A percentile compares a stretch with the other conserved stretches of the same genome.
Conservation (phyloP, 2,888 invertebrate species). For the Augiades crinisus region DNA sequence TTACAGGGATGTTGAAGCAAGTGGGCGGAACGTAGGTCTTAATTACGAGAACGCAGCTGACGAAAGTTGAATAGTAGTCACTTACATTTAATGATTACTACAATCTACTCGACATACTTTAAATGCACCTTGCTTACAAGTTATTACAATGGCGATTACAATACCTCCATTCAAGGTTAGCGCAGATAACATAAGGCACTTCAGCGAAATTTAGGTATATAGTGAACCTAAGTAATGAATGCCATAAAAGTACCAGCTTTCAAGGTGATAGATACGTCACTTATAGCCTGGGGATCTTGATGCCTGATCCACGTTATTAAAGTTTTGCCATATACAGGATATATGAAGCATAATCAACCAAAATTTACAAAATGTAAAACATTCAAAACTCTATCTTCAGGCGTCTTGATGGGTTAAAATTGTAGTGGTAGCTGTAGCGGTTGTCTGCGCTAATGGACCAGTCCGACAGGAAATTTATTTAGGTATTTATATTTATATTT, state of each 20-base stretch:
- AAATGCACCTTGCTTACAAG: constrained; percentile 2
- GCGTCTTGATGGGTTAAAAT: no score
- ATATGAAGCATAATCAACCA: no score
- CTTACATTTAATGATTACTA: constrained; percentile 15
- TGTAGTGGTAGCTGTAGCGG: no score
- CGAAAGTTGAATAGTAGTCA: constrained; percentile 19
- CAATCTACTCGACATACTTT: constrained; percentile 13
- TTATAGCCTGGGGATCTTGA: background rate
- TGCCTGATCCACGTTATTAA: no score
- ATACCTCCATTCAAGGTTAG: constrained; percentile 3
- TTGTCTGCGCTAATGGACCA: no score
- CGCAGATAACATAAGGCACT: background rate
- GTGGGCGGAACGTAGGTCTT: constrained; percentile 22
- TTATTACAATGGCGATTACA: background rate
- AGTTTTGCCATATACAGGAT: no score
- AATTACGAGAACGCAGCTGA: constrained; percentile 19
- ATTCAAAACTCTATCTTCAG: no score
- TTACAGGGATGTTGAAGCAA: constrained; percentile 17
- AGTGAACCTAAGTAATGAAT: background rate
- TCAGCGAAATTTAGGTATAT: background rate
- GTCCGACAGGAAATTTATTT: no score
- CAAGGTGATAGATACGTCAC: background rate
- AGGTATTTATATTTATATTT: no score
- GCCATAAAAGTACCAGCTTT: background rate
- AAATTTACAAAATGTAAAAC: no score